Percentiles rank a stretch among this genome's conserved stretches.
Evolutionary conservation across 2,888 invertebrate genomes (phyloP).

Genomic region (Galerucella nymphaeae): DNA sequence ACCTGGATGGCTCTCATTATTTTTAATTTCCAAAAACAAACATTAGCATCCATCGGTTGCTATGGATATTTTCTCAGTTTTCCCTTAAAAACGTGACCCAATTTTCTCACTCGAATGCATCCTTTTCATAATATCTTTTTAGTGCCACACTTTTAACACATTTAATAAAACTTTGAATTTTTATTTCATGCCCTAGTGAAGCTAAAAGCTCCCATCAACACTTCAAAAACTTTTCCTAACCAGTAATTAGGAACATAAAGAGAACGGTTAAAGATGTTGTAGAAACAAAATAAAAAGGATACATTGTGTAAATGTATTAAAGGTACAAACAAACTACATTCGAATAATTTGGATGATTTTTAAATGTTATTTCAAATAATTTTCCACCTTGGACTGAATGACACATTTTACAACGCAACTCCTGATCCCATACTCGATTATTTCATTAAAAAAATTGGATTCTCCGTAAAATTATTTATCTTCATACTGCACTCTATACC

Average conservation of each 20-base stretch:
- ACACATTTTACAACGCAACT: too few species aligned
- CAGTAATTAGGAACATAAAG: constrained; percentile 35
- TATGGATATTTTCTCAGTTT: constrained; percentile 23
- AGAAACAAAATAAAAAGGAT: constrained; percentile 9
- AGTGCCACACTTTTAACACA: constrained; percentile 37
- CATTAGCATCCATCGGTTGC: constrained; percentile 8
- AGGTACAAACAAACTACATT: too few species aligned
- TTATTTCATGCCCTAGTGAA: constrained; percentile 35
- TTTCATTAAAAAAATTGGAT: too few species aligned
- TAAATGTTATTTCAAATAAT: too few species aligned
- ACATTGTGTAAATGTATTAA: constrained; percentile 11
- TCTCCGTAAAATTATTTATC: not conserved
- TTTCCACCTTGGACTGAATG: too few species aligned
- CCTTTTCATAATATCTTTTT: constrained; percentile 33
- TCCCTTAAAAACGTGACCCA: constrained; percentile 33
- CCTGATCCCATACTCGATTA: too few species aligned
- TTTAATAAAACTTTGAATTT: constrained; percentile 41
- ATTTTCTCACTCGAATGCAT: constrained; percentile 33
- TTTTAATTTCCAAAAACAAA: constrained; percentile 3
- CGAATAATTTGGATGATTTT: not conserved
- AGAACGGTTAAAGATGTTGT: constrained; percentile 19
- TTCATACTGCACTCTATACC: too few species aligned
- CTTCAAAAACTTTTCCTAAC: constrained; percentile 33
- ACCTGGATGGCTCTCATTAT: not conserved
- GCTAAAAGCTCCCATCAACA: constrained; percentile 34